A percentile compares a stretch with the other conserved stretches of the same genome.
Conservation (phyloP, 2,888 invertebrate genomes). For the Spodoptera littoralis region DNA sequence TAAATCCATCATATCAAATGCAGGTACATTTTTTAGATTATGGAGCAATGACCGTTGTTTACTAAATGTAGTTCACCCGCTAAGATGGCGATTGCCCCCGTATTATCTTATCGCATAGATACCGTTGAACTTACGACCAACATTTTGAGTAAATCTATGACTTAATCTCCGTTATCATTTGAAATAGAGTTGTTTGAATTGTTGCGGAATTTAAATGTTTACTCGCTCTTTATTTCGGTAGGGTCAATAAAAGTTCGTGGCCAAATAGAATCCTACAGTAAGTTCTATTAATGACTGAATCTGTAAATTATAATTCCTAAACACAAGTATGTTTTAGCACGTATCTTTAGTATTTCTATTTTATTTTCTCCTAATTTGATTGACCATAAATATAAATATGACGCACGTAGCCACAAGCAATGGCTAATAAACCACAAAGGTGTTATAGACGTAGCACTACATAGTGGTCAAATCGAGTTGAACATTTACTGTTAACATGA, state of each 20-base stretch:
- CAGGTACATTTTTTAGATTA: background rate
- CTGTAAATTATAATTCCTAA: too few relatives aligned
- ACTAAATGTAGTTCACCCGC: slow-evolving; percentile 5
- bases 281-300: too few relatives aligned
- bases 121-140: slow-evolving; percentile 41
- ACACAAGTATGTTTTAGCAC: too few relatives aligned
- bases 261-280: too few relatives aligned
- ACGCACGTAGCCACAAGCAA: background rate
- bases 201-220: background rate
- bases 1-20: slow-evolving; percentile 3
- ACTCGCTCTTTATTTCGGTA: too few relatives aligned
- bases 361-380: too few relatives aligned
- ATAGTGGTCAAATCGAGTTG: background rate
- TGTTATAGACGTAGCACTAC: background rate
- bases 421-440: background rate
- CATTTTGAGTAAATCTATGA: slow-evolving; percentile 35
- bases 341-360: too few relatives aligned
- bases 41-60: slow-evolving; percentile 36
- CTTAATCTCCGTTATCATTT: slow-evolving; percentile 40
- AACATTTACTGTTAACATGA: background rate
- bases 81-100: slow-evolving; percentile 10
- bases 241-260: too few relatives aligned
- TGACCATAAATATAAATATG: background rate
- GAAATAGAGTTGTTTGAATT: slow-evolving; percentile 12
- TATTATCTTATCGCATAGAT: slow-evolving; percentile 40